Base-by-base conservation (phyloP, 2,888 invertebrate species). In the Dichetophora obliterata region DNA sequence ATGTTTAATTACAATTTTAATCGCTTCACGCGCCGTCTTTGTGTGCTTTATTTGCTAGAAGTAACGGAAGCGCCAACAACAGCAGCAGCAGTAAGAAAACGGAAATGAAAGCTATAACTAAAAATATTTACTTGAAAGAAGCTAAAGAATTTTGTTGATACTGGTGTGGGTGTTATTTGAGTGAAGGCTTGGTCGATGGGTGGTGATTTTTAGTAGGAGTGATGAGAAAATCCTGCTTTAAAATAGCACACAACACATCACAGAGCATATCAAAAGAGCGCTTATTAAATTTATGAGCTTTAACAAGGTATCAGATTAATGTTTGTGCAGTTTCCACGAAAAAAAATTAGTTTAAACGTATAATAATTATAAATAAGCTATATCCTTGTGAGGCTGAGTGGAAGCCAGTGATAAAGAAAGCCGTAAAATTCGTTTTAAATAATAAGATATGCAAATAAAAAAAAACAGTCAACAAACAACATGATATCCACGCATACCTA, bases 1-100 rank as follows among this genome's bases (percentile, higher is more conserved):
- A 75, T 69, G 75, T 68, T 68, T 68, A 75, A 54, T 75, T 68
- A 75, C 59, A 68, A 37, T 59, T 75, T 68, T 75, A 75, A 75
- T 68, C 75, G 75, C 68, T 68, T 68, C 68, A 57, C 68, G 75
- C 66, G 66, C 27, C 57, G 14, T 57, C 57, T 57, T 59, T 72
- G 50, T 27, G 37, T 22, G n/a, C 43, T 43, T 43, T 43, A 43
- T 43, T 11, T 59, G 14, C 68, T 24, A 22, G 27, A 43, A 16
- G 48, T 61, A 54, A 22, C 27, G 48, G 61, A 37, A 31, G 5
- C 24, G 48, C 31, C 31, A 31, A 31, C 31, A 31, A 5, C 24
- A 3, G 48, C 48, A 48, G 68, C 24, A 31, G 31, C 24, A 48
- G 43, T 43, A 43, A 43, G 11, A 43, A 43, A 37, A 24, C 37